Base-by-base conservation (phyloP, 1,140 invertebrate genomes). In the Aphelenchoides besseyi region DNA sequence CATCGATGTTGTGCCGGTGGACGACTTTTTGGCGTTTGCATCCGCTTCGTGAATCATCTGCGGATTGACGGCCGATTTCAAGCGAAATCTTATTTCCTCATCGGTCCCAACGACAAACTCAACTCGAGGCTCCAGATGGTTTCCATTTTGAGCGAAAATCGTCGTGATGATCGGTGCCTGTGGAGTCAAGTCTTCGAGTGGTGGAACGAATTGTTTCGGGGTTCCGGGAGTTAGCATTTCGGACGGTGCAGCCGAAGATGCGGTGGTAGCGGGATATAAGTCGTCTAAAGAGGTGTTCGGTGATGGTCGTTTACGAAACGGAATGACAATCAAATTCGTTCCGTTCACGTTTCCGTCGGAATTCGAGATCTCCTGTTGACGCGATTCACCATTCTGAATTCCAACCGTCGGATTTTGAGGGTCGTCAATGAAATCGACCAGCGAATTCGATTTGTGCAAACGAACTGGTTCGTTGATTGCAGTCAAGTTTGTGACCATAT, bases 1-100 rank as follows among this genome's bases (percentile, higher is more conserved):
- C 63, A 66, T 32, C 30, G 63, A 66, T 3, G 63, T 61, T n/a
- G 59, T 61, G 2, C 30, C n/a, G 41, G 12, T 48, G 30, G 59
- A n/a, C 1, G 59, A n/a, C n/a, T 61, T 61, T 16, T 61, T 61
- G 59, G 33, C 59, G 16, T 16, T 16, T 1, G 59, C n/a, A 2
- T 61, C 59, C 18, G 26, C n/a, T 2, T 61, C 59, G 1, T n/a
- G 48, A 1, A 16, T 23, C n/a, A 23, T 52, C 48, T 52, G n/a
- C 48, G 23, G 23, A n/a, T n/a, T n/a, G n/a, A n/a, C n/a, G n/a
- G 41, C 41, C 41, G 41, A 48, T 23, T 48, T 48, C 41, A 48
- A 48, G 12, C 41, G 41, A 48, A 48, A 48, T 12, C 41, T 12
- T 23, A 48, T 23, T 23, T 48, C 41, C 41, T 48, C 41, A 23